phyloP scores from a whole-genome alignment of 2,797 vertebrate species.

The Characodon lateralis region DNA sequence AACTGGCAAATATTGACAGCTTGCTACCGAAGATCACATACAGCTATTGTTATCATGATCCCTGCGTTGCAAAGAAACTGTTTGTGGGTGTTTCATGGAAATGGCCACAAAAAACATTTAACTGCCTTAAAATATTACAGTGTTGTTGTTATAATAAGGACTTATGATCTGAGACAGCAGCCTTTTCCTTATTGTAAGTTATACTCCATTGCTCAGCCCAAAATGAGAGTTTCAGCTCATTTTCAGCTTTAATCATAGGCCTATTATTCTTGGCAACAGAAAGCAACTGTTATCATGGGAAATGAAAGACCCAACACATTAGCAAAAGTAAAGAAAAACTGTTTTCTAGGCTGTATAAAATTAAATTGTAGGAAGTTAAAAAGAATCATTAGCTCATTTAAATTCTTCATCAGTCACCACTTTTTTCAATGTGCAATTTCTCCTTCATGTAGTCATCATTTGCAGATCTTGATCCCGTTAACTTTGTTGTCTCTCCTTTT shows the following conservation, averaged over 20 bases:
- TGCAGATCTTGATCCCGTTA: not conserved
- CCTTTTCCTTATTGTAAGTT: not conserved
- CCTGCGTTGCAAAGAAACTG: not conserved
- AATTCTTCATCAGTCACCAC: not conserved
- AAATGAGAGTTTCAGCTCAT: not conserved
- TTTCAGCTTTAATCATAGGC: not conserved
- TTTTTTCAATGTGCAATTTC: not conserved
- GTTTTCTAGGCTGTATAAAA: not conserved
- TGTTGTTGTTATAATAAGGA: not conserved
- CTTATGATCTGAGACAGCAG: too few species aligned
- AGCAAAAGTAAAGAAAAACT: not conserved
- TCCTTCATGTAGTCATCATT: not conserved
- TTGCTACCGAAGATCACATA: too few species aligned
- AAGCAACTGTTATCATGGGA: not conserved
- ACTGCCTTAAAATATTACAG: not conserved
- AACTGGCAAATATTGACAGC: not conserved
- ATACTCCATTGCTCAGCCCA: not conserved
- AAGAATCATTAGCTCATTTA: not conserved
- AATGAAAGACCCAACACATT: slow-evolving; percentile 1
- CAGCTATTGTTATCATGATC: not conserved
- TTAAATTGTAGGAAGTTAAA: not conserved
- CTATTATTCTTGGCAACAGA: not conserved
- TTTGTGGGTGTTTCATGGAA: not conserved
- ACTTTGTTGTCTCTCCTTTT: not conserved
- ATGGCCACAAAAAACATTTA: not conserved